Base-by-base conservation (phyloP, 1,140 invertebrate genomes). In the Temnothorax longispinosus region DNA sequence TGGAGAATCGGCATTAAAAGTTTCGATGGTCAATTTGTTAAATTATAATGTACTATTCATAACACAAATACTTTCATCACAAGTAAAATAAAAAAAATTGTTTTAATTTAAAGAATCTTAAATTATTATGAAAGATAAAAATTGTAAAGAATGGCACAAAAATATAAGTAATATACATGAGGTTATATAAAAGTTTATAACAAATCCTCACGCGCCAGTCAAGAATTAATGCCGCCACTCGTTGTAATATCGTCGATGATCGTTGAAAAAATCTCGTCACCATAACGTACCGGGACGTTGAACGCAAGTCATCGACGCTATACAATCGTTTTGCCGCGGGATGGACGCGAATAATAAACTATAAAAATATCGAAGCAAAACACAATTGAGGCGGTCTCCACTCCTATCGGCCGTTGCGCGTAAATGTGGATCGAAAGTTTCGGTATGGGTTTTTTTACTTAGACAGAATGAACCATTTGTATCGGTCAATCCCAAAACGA, bases 401-500 rank as follows among this genome's bases (percentile, higher is more conserved):
- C 35, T 69, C 10, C 15, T 1, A 72, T 32, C 54, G 27, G 27
- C 21, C 54, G 54, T 60, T 54, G 27, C 41, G 69, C 54, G 13
- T 74, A 62, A 50, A 75, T 74, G 27, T 75, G 32, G 44, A 84
- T 62, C 78, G 18, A 50, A 75, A 44, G 54, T 62, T 74, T 47
- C 75, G 21, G 54, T 11, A 6, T 0, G 18, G 38, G 7, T 44
- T 21, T 69, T 41, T 71, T 41, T 71, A 71, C 44, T 81, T 56
- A 15, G 10, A 41, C 32, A 38, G 13, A 50, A 71, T 4, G n/a
- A 35, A 27, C 44, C 41, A 41, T 84, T 75, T 38, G 27, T 74
- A 50, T 38, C 41, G 32, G n/a, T 54, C 54, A 60, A 82, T 84
- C 15, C 69, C 54, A 84, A 84, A 84, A 84, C 54, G 80, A 84